These are phyloP conservation scores for Leptoclinus maculatus DNA, from an alignment of 2,797 vertebrate genomes.

Conservation along the genomic window DNA sequence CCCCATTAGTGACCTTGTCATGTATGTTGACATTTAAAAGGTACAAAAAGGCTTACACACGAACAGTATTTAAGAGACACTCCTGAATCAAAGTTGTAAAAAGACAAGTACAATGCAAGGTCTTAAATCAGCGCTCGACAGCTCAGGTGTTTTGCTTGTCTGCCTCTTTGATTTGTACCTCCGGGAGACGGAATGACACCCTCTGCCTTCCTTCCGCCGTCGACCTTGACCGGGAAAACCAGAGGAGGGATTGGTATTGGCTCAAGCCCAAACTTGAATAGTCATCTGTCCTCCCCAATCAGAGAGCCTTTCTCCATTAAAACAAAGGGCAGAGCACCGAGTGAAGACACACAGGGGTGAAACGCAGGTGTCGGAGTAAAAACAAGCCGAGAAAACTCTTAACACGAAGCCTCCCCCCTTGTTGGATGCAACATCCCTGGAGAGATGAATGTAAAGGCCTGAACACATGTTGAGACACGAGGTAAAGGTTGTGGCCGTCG, in stretches of 20 bases:
- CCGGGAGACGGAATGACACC: constrained; percentile 64
- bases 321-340: constrained; percentile 59
- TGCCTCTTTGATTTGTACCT: constrained; percentile 69
- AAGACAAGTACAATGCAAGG: constrained; percentile 49
- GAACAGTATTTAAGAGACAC: constrained; percentile 12
- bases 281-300: constrained; percentile 79
- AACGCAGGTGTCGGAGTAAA: constrained; percentile 40
- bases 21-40: background rate
- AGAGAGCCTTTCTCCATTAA: constrained; percentile 57
- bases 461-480: constrained; percentile 23
- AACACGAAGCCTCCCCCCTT: constrained; percentile 25
- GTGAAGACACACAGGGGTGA: constrained; percentile 38
- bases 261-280: constrained; percentile 72
- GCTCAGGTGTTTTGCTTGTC: constrained; percentile 68
- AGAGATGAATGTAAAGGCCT: constrained; percentile 19
- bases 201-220: constrained; percentile 49
- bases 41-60: background rate
- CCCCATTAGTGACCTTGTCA: background rate
- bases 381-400: constrained; percentile 31
- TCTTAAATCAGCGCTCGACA: constrained; percentile 59
- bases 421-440: constrained; percentile 6
- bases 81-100: constrained; percentile 44
- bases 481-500: constrained; percentile 1
- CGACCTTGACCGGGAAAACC: constrained; percentile 69
- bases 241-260: constrained; percentile 58